Evolutionary conservation across 2,797 vertebrate species (phyloP).

Genomic region (Gallinago nigripennis): DNA sequence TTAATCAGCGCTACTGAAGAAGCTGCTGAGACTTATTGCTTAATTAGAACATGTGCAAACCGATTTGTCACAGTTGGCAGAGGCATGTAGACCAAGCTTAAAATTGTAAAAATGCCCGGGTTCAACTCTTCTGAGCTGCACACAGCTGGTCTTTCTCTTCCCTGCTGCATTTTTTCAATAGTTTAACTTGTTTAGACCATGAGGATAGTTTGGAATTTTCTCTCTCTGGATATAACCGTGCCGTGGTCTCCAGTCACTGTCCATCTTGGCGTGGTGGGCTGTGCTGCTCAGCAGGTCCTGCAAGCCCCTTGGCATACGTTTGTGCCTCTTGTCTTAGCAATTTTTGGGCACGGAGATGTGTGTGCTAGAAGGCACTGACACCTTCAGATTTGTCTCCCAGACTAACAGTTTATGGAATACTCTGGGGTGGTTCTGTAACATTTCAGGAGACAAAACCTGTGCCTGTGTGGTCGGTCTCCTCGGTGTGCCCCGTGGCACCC

Average conservation of each 20-base stretch:
- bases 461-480: rapidly evolving
- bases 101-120: neutral
- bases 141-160: neutral
- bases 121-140: neutral
- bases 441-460: rapidly evolving
- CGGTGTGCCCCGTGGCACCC: rapidly evolving
- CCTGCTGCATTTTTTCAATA: neutral
- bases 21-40: constrained; percentile 19
- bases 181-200: neutral
- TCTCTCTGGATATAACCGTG: rapidly evolving
- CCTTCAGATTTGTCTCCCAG: neutral
- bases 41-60: constrained; percentile 17
- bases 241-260: rapidly evolving
- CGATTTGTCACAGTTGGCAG: constrained; percentile 24
- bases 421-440: no score
- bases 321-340: rapidly evolving
- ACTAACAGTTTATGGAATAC: rapidly evolving
- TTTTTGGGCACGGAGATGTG: rapidly evolving
- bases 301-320: rapidly evolving
- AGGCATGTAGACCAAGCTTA: neutral
- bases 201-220: rapidly evolving
- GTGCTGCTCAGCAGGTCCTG: neutral
- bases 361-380: rapidly evolving
- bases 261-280: rapidly evolving
- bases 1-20: neutral